Conservation (phyloP, 2,797 vertebrate genomes). For the Takifugu rubripes region DNA sequence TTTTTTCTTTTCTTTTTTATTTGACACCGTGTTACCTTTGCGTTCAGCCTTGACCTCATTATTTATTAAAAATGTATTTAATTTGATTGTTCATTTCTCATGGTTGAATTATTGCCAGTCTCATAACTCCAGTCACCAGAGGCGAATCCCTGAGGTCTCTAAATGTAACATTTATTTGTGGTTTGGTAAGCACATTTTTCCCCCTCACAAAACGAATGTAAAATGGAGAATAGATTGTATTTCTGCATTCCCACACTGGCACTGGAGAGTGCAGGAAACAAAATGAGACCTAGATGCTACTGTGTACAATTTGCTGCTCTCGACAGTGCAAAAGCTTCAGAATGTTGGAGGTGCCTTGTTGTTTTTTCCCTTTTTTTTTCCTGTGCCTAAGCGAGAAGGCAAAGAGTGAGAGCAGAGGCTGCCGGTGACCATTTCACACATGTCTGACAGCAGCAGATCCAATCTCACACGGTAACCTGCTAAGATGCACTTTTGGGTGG, state of each 20-base stretch:
- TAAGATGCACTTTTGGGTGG: slow-evolving; percentile 70
- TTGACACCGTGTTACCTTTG: slow-evolving; percentile 75
- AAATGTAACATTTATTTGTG: slow-evolving; percentile 61
- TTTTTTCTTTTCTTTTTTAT: slow-evolving; percentile 47
- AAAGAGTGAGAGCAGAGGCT: slow-evolving; percentile 54
- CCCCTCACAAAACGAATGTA: slow-evolving; percentile 59
- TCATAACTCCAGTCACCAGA: slow-evolving; percentile 46
- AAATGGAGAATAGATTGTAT: slow-evolving; percentile 53
- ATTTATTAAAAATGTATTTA: slow-evolving; percentile 66
- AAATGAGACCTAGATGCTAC: slow-evolving; percentile 68
- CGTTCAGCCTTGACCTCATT: slow-evolving; percentile 70
- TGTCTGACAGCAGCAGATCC: slow-evolving; percentile 49
- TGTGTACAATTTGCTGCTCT: slow-evolving; percentile 74
- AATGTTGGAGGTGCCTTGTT: slow-evolving; percentile 82
- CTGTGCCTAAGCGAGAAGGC: slow-evolving; percentile 77
- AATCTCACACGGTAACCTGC: slow-evolving; percentile 52
- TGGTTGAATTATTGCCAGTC: slow-evolving; percentile 45
- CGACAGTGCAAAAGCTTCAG: slow-evolving; percentile 75
- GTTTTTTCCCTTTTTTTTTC: slow-evolving; percentile 66
- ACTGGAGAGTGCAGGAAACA: slow-evolving; percentile 45
- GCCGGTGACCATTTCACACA: slow-evolving; percentile 57
- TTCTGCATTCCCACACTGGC: slow-evolving; percentile 42
- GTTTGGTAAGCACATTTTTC: slow-evolving; percentile 72
- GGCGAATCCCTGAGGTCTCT: slow-evolving; percentile 47
- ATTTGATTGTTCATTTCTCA: slow-evolving; percentile 32